These are phyloP conservation scores for Haliclona indistincta DNA, from an alignment of 37 sponge, comb jelly and placozoan genomes.

Conservation along the genomic window DNA sequence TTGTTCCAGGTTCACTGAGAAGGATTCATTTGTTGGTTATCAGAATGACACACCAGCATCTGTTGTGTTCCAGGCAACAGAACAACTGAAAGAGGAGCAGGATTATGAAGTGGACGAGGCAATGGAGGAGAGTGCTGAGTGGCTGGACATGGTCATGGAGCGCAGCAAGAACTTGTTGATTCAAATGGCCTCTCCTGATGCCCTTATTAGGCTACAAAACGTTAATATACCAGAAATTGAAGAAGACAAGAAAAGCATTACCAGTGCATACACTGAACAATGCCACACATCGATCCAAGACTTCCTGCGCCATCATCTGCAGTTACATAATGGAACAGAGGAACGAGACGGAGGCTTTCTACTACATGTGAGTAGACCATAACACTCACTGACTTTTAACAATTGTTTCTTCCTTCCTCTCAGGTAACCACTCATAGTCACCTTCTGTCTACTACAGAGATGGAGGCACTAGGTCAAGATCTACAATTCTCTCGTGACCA, in stretches of 20 bases:
- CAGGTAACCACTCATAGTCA: constrained; percentile 89
- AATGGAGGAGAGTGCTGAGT: constrained; percentile 19
- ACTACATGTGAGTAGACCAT: not conserved
- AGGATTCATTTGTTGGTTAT: constrained; percentile 89
- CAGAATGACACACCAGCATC: constrained; percentile 88
- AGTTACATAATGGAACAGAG: not conserved
- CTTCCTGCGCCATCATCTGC: constrained; percentile 23
- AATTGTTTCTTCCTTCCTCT: constrained; percentile 1
- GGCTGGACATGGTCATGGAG: too few species aligned
- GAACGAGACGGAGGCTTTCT: not conserved
- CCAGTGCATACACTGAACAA: constrained; percentile 26
- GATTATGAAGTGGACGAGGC: constrained; percentile 5
- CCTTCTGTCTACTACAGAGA: constrained; percentile 52
- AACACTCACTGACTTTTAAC: too few species aligned
- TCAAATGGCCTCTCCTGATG: constrained; percentile 66
- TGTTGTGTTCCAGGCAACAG: constrained; percentile 82
- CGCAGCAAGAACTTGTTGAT: constrained; percentile 48
- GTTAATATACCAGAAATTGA: not conserved
- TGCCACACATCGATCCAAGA: constrained; percentile 42
- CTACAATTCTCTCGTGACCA: too few species aligned
- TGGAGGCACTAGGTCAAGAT: too few species aligned
- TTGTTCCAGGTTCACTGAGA: constrained; percentile 31
- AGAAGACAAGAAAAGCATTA: not conserved
- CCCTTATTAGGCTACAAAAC: constrained; percentile 42
- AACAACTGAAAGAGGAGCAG: constrained; percentile 12